Conservation (phyloP, 2,888 invertebrate species). For the Phortica okadai region DNA sequence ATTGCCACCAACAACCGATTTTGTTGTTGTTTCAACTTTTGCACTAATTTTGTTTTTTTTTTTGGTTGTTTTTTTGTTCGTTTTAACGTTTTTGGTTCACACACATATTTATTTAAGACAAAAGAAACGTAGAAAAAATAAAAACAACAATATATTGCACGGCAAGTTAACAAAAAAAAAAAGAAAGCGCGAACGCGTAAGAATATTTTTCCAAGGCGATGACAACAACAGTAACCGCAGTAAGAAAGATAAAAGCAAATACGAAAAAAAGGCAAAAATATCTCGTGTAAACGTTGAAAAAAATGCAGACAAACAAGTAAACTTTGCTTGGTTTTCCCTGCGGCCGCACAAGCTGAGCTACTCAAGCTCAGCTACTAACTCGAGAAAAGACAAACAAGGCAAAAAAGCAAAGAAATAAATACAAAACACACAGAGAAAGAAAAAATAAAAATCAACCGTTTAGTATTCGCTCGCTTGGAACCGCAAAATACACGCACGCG, state of each 20-base stretch:
- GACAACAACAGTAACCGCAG: slow-evolving; percentile 12
- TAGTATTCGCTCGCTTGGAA: slow-evolving; percentile 49
- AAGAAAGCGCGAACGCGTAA: slow-evolving; percentile 62
- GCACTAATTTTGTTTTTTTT: slow-evolving; percentile 49
- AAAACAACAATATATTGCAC: not conserved
- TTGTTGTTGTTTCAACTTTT: slow-evolving; percentile 50
- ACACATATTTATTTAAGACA: slow-evolving; percentile 32
- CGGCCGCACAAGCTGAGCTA: slow-evolving; percentile 30
- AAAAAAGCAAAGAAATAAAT: not conserved
- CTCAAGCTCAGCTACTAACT: slow-evolving; percentile 62
- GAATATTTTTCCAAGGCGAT: slow-evolving; percentile 63
- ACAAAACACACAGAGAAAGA: slow-evolving; percentile 21
- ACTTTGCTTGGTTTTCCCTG: slow-evolving; percentile 50
- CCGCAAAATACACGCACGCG: not conserved
- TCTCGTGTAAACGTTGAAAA: slow-evolving; percentile 38
- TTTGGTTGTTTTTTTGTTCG: slow-evolving; percentile 62
- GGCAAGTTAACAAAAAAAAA: slow-evolving; percentile 38
- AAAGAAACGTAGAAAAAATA: not conserved
- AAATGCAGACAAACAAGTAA: slow-evolving; percentile 72
- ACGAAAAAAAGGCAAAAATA: not conserved
- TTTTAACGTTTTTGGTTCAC: slow-evolving; percentile 15
- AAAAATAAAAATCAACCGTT: slow-evolving; percentile 47
- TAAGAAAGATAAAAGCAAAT: not conserved
- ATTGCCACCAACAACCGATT: slow-evolving; percentile 1
- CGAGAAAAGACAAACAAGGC: slow-evolving; percentile 43